phyloP scores from a whole-genome alignment of 2,888 invertebrate species.

The Diabrotica balteata region DNA sequence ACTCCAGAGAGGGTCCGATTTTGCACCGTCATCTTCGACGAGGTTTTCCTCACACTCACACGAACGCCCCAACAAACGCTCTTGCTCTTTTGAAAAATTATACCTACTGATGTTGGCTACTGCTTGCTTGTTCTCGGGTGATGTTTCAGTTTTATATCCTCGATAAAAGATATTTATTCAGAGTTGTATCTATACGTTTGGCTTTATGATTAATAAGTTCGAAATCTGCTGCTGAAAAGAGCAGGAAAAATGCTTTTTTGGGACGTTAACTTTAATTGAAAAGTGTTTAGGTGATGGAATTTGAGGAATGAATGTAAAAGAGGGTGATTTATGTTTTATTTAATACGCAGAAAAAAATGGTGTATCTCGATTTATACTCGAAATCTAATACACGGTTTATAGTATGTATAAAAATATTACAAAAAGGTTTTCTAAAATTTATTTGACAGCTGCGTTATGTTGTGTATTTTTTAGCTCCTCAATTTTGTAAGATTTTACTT shows the following conservation, averaged over 20 bases:
- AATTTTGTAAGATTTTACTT: too few species aligned
- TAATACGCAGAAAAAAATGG: too few species aligned
- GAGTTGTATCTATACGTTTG: slow-evolving; percentile 26
- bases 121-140: slow-evolving; percentile 15
- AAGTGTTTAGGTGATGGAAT: slow-evolving; percentile 17
- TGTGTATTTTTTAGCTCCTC: too few species aligned
- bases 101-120: slow-evolving; percentile 31
- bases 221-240: slow-evolving; percentile 21
- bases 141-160: slow-evolving; percentile 30
- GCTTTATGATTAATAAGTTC: slow-evolving; percentile 26
- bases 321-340: slow-evolving; percentile 6
- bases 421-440: too few species aligned
- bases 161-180: slow-evolving; percentile 33
- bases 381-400: too few species aligned
- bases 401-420: too few species aligned
- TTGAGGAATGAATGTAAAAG: neutral
- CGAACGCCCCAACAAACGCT: slow-evolving; percentile 43
- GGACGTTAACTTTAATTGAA: slow-evolving; percentile 15
- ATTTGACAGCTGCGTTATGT: too few species aligned
- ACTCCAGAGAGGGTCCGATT: slow-evolving; percentile 56
- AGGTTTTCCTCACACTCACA: slow-evolving; percentile 43
- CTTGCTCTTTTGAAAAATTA: slow-evolving; percentile 48
- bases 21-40: slow-evolving; percentile 56
- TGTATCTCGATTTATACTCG: too few species aligned
- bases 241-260: slow-evolving; percentile 17